Evolutionary conservation across 1,140 invertebrate genomes (phyloP), one percentile per base, ranked within the genome.

Genomic region (Magallana ariakensis): DNA sequence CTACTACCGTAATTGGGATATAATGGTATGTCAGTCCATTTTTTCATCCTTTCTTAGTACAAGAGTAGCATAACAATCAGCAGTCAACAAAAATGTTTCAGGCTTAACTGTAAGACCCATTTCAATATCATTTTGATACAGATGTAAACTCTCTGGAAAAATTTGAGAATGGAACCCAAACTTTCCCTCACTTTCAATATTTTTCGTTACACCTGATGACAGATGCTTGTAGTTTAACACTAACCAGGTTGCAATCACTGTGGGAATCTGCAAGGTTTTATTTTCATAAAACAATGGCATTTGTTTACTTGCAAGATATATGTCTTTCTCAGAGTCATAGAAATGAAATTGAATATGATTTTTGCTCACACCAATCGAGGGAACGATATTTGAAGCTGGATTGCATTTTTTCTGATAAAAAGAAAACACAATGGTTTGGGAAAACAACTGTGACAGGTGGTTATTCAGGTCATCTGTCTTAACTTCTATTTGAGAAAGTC

Each of bases 171-270:
- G 57, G 57, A 75, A 75, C 19, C 70, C 70, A 6, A 75, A 75
- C 33, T 75, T 75, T 19, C 70, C 33, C 3, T 75, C 0, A 3
- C 10, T 75, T 33, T 75, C 70, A 5, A 75, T 75, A 11, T 75
- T 19, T 22, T 6, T 19, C n/a, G 70, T 75, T n/a, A 75, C 19
- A 16, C 70, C 70, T 22, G 70, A 22, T 19, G 19, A 22, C 70
- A 75, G 33, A 11, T 75, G 70, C 70, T 75, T 75, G 33, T 75
- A 75, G 70, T 75, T 75, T 75, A 75, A 19, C n/a, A 75, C 70
- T 22, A 75, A 33, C 70, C 70, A 75, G 19, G 70, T 75, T 75
- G 70, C 70, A 19, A 75, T 75, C 19, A 75, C 33, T 19, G 70
- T 75, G 9, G 57, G 57, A 11, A 58, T 13, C 16, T 16, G 57